Evolutionary conservation across 2,888 invertebrate species (phyloP).

Genomic region (Agelastica alni): DNA sequence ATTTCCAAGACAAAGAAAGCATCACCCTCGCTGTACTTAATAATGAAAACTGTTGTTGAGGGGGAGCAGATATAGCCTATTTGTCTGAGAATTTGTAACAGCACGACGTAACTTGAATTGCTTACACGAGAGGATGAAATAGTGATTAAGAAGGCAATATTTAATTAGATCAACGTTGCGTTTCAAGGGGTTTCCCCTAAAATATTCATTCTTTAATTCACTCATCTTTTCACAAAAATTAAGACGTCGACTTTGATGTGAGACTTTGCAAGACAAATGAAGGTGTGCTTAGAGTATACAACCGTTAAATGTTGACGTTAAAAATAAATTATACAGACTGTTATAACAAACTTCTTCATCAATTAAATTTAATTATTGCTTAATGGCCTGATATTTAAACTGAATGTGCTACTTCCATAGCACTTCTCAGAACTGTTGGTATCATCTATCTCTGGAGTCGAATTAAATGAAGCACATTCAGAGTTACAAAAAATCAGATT

Average conservation of each 20-base stretch:
- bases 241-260: constrained; percentile 8
- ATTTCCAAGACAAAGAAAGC: constrained; percentile 36
- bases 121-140: constrained; percentile 21
- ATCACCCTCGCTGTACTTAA: constrained; percentile 41
- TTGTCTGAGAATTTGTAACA: constrained; percentile 46
- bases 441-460: no score
- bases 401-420: no score
- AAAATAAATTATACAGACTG: no score
- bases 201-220: constrained; percentile 21
- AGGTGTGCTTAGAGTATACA: constrained; percentile 5
- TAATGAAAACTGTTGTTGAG: constrained; percentile 44
- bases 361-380: no score
- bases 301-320: no score
- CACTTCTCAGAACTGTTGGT: no score
- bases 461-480: no score
- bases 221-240: constrained; percentile 22
- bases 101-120: constrained; percentile 25
- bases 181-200: constrained; percentile 3
- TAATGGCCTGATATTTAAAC: no score
- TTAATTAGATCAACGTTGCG: constrained; percentile 20
- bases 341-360: no score
- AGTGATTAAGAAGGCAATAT: constrained; percentile 26
- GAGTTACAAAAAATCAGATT: no score
- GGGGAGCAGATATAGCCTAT: constrained; percentile 43
- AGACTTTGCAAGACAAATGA: constrained; percentile 9